Conservation (phyloP, 2,113 vertebrate genomes). For the Cyphomyrus plagiostoma region DNA sequence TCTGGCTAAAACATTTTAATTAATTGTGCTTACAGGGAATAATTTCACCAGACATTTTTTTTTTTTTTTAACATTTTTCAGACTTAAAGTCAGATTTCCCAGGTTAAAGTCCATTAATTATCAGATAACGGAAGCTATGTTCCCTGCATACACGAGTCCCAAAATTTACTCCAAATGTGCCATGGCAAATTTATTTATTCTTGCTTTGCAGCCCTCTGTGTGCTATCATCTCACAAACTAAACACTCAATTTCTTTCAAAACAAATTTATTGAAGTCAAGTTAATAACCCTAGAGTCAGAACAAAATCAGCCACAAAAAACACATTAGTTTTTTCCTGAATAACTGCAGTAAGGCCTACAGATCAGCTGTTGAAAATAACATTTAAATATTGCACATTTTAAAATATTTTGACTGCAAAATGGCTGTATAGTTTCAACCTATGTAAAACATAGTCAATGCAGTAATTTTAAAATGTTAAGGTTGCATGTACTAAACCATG, state of each 20-base stretch:
- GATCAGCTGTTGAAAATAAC: not conserved
- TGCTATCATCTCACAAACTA: not conserved
- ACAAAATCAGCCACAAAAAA: not conserved
- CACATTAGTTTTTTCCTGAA: not conserved
- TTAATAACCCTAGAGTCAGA: not conserved
- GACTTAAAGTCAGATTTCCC: not conserved
- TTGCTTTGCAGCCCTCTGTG: not conserved
- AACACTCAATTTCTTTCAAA: not conserved
- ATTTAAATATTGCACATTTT: constrained; percentile 4
- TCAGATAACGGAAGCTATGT: not conserved
- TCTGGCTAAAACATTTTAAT: not conserved
- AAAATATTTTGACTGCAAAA: not conserved
- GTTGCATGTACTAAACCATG: not conserved
- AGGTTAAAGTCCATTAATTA: not conserved
- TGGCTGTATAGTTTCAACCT: not conserved
- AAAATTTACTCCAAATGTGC: not conserved
- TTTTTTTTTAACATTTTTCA: not conserved
- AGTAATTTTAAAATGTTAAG: not conserved
- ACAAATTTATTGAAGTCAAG: not conserved
- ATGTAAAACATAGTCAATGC: not conserved
- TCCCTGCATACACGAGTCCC: not conserved
- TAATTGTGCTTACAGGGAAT: not conserved
- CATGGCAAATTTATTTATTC: not conserved
- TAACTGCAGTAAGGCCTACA: not conserved
- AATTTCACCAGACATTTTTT: not conserved